These are phyloP conservation scores for Parauchenoglanis ngamensis DNA, from an alignment of 2,797 vertebrate genomes.

Conservation along the genomic window DNA sequence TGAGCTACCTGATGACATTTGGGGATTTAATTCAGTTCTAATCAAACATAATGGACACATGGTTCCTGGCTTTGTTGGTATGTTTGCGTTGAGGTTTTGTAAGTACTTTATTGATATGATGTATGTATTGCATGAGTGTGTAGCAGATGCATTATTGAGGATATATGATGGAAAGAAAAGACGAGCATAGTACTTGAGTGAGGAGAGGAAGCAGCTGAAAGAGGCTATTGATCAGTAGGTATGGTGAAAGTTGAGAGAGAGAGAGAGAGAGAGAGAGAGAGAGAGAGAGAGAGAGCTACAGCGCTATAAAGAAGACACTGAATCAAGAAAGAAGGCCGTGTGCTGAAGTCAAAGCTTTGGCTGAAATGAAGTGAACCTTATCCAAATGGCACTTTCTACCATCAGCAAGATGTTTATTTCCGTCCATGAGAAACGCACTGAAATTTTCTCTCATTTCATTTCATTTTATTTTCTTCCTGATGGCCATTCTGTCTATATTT, in stretches of 20 bases:
- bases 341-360: not conserved
- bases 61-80: not conserved
- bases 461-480: not conserved
- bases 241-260: not conserved
- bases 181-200: not conserved
- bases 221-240: not conserved
- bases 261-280: slow-evolving; percentile 8
- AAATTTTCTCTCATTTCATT: not conserved
- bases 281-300: not conserved
- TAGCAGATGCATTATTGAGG: not conserved
- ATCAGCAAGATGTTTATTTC: not conserved
- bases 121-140: too few species aligned
- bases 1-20: not conserved
- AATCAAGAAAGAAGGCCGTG: too few species aligned
- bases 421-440: not conserved
- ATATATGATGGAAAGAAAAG: not conserved
- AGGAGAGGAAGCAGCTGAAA: not conserved
- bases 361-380: not conserved
- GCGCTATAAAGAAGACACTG: not conserved
- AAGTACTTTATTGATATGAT: not conserved
- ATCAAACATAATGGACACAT: not conserved
- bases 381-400: not conserved
- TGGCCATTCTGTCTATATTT: not conserved
- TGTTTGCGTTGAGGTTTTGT: not conserved
- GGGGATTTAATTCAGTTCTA: not conserved